Percentiles rank a stretch among this genome's conserved stretches.
Conservation (phyloP, 2,113 vertebrate species). For the Meleagris gallopavo region DNA sequence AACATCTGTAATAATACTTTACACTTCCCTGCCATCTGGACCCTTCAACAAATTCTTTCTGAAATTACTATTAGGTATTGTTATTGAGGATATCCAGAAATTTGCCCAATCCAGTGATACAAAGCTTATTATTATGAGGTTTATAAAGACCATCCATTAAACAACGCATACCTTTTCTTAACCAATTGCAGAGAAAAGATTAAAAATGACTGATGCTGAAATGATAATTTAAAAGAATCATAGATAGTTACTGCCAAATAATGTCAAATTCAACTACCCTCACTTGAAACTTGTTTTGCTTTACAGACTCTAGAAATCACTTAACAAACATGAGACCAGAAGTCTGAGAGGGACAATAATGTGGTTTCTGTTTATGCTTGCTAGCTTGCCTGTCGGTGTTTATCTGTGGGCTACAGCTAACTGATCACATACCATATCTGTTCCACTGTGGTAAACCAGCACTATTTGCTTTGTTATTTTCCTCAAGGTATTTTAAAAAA, state of each 20-base stretch:
- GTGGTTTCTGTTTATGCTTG: slow-evolving; percentile 78
- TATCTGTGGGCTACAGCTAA: slow-evolving; percentile 85
- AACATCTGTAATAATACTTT: slow-evolving; percentile 71
- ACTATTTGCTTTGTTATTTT: slow-evolving; percentile 77
- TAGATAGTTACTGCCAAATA: slow-evolving; percentile 34
- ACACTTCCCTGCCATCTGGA: slow-evolving; percentile 64
- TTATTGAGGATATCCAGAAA: slow-evolving; percentile 40
- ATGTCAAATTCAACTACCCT: slow-evolving; percentile 54
- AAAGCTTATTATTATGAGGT: slow-evolving; percentile 12
- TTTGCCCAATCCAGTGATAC: slow-evolving; percentile 11
- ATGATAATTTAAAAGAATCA: slow-evolving; percentile 52
- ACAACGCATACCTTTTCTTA: not conserved
- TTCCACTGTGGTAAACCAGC: slow-evolving; percentile 84
- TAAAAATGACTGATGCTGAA: slow-evolving; percentile 65
- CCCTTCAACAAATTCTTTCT: slow-evolving; percentile 43
- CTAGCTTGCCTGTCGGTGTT: slow-evolving; percentile 80
- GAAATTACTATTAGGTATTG: slow-evolving; percentile 41
- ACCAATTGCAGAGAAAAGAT: slow-evolving; percentile 9
- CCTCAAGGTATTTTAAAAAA: slow-evolving; percentile 85
- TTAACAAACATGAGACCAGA: slow-evolving; percentile 76
- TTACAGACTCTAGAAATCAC: slow-evolving; percentile 67
- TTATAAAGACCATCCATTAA: slow-evolving; percentile 44
- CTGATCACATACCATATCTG: slow-evolving; percentile 89
- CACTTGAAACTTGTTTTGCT: slow-evolving; percentile 70
- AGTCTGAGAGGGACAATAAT: slow-evolving; percentile 81